Base-by-base conservation (phyloP, 2,113 vertebrate species). In the Barnardius zonarius region DNA sequence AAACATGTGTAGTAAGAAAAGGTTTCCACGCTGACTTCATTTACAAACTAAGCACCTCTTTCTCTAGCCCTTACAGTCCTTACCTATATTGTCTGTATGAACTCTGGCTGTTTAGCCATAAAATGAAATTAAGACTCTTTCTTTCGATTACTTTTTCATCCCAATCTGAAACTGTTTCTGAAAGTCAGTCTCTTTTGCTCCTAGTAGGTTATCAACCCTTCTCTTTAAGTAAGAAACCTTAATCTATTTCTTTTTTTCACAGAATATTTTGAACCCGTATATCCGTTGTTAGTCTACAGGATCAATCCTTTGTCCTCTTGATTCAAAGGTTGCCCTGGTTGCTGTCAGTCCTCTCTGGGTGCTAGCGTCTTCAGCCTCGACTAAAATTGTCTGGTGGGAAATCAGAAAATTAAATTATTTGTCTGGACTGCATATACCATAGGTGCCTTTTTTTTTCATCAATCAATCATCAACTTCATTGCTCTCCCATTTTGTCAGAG, bases 31-130 rank as follows among this genome's bases (percentile, higher is more conserved):
- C 57, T 88, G 73, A 62, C 62, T 92, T 92, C 11, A 83, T 86
- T 96, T 96, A 83, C 57, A 76, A 82, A 86, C 52, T 90, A 78
- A 78, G 46, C 77, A 79, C 79, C 70, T 70, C 70, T 95, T 96
- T 67, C 54, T 81, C 69, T 83, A 82, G 52, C 27, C 20, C 20
- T 82, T 79, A 49, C 35, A 72, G 18, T 75, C 23, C 41, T 74
- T 78, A 49, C 49, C 61, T 77, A 6, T 87, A 92, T 89, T 83
- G 57, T 57, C 72, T 76, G 15, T 48, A 70, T 69, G 62, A 90
- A 75, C 66, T 90, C 35, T 0, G 4, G 2, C 44, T 94, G 51
- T 52, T 68, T 39, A 88, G 28, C 11, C 22, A 37, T 51, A 81
- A 81, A 90, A 81, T 28, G 27, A 93, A 93, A 95, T 88, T 88